Evolutionary conservation across 2,113 vertebrate species (phyloP).

Genomic region (Prietella phreatophila): DNA sequence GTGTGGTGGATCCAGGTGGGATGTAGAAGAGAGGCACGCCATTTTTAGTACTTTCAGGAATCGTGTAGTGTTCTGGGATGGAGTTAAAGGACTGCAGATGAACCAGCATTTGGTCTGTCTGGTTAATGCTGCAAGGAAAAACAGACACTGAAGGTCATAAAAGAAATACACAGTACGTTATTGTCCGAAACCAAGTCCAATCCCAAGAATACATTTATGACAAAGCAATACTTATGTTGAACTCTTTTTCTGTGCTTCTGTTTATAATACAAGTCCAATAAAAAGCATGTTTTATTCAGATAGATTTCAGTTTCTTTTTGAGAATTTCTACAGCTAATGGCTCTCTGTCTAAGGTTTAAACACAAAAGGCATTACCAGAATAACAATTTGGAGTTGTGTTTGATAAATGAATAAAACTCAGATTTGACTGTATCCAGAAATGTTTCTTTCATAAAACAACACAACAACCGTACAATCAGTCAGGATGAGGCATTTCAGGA

Average conservation of each 20-base stretch:
- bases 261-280: neutral
- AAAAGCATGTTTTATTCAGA: neutral
- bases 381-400: neutral
- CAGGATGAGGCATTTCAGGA: neutral
- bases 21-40: slow-evolving; percentile 97
- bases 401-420: neutral
- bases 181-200: neutral
- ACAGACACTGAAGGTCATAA: neutral
- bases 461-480: neutral
- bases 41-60: slow-evolving; percentile 97
- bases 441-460: neutral
- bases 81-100: slow-evolving; percentile 97
- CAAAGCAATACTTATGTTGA: neutral
- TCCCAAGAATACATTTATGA: neutral
- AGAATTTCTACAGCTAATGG: neutral
- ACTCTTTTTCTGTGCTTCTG: too few relatives aligned
- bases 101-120: slow-evolving; percentile 97
- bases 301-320: neutral
- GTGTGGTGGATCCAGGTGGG: slow-evolving; percentile 92
- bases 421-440: neutral
- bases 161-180: neutral
- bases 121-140: slow-evolving; percentile 83
- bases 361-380: neutral
- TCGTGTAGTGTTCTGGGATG: slow-evolving; percentile 92
- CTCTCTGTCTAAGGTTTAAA: neutral